A percentile compares a stretch with the other conserved stretches of the same genome.
Evolutionary conservation across 2,113 vertebrate genomes (phyloP).

Genomic region (Etheostoma cragini): DNA sequence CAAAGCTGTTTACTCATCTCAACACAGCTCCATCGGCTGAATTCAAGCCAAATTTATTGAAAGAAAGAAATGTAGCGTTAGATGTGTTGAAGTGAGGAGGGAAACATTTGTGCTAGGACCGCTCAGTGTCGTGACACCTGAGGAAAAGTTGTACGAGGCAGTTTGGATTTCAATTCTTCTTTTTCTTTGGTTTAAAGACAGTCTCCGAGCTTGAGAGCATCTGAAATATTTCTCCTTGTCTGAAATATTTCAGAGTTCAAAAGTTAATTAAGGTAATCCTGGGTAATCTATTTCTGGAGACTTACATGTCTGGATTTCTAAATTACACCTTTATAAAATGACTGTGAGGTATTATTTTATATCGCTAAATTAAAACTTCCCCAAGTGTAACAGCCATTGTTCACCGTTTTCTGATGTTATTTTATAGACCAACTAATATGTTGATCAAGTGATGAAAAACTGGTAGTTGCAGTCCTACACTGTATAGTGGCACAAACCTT

Average conservation of each 20-base stretch:
- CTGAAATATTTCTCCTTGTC: background rate
- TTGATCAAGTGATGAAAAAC: background rate
- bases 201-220: background rate
- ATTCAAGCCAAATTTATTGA: background rate
- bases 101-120: background rate
- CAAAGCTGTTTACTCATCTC: background rate
- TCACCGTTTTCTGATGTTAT: background rate
- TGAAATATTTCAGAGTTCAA: slow-evolving; percentile 1
- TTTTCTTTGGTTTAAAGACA: background rate
- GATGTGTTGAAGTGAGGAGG: background rate
- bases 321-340: background rate
- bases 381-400: no score
- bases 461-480: no score
- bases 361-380: background rate
- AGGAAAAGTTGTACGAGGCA: background rate
- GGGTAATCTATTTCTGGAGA: background rate
- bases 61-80: background rate
- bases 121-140: background rate
- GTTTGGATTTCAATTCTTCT: background rate
- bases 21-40: background rate
- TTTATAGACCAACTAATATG: background rate
- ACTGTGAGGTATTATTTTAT: background rate
- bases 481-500: no score
- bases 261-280: background rate
- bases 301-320: background rate